Percentiles rank a stretch among this genome's conserved stretches.
These are phyloP conservation scores for Drosophila acutilabella DNA, from an alignment of 2,888 invertebrate genomes.

Conservation along the genomic window DNA sequence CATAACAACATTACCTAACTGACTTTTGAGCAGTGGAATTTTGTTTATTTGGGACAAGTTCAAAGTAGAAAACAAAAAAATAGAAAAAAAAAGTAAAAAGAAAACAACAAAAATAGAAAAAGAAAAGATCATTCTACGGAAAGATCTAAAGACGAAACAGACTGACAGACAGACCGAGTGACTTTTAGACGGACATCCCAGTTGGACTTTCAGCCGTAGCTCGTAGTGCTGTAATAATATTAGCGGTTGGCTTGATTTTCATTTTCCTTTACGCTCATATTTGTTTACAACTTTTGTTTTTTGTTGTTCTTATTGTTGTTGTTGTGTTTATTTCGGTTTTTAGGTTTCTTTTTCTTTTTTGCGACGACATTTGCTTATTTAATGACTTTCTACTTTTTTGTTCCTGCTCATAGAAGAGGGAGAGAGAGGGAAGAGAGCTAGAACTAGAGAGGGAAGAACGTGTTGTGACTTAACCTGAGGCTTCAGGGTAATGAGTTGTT, in stretches of 20 bases:
- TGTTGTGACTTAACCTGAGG: constrained; percentile 9
- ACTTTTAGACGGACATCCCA: constrained; percentile 2
- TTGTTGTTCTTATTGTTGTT: constrained; percentile 25
- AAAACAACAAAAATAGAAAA: constrained; percentile 17
- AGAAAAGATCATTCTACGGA: constrained; percentile 30
- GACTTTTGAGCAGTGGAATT: constrained; percentile 66
- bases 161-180: not conserved
- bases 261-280: constrained; percentile 80
- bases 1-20: constrained; percentile 55
- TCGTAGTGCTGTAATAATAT: constrained; percentile 35
- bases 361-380: constrained; percentile 66
- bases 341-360: constrained; percentile 38
- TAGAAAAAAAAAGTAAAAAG: constrained; percentile 9
- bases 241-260: constrained; percentile 58
- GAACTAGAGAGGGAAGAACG: constrained; percentile 3
- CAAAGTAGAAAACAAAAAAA: constrained; percentile 46
- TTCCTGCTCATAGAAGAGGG: constrained; percentile 14
- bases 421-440: constrained; percentile 28
- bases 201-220: constrained; percentile 22
- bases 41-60: constrained; percentile 83
- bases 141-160: constrained; percentile 28
- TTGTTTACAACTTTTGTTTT: constrained; percentile 82
- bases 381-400: constrained; percentile 77
- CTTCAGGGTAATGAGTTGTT: constrained; percentile 41
- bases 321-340: constrained; percentile 30